Percentiles rank a stretch among this genome's conserved stretches.
These are phyloP conservation scores for Procapra przewalskii DNA, from an alignment of 2,113 vertebrate genomes.

Conservation along the genomic window DNA sequence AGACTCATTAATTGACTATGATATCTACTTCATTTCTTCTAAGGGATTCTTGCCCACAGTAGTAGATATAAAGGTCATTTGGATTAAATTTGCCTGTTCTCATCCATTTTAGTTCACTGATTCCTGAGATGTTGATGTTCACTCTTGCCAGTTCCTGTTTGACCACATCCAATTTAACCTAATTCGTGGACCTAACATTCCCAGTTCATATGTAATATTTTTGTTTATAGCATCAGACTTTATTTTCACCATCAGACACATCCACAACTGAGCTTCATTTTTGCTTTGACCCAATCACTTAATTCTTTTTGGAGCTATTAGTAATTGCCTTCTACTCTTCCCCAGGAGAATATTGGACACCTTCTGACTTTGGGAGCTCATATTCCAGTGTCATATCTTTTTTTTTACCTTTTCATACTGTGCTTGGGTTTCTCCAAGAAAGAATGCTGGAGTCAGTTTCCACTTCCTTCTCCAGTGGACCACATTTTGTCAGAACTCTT, in stretches of 20 bases:
- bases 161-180: neutral
- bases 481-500: neutral
- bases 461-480: neutral
- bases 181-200: neutral
- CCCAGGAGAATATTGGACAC: neutral
- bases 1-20: neutral
- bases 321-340: neutral
- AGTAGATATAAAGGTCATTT: neutral
- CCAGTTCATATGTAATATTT: neutral
- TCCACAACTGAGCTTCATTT: neutral
- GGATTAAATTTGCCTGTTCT: neutral
- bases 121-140: neutral
- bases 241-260: neutral
- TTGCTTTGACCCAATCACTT: neutral
- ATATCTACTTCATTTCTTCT: neutral
- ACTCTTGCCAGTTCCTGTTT: neutral
- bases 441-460: neutral
- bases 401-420: neutral
- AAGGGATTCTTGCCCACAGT: neutral
- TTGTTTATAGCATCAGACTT: neutral
- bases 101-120: neutral
- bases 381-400: neutral
- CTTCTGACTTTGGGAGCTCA: neutral
- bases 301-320: neutral
- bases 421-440: neutral